phyloP scores from a whole-genome alignment of 64 coral and sea anemone genomes.

The Trachythela sp. region DNA sequence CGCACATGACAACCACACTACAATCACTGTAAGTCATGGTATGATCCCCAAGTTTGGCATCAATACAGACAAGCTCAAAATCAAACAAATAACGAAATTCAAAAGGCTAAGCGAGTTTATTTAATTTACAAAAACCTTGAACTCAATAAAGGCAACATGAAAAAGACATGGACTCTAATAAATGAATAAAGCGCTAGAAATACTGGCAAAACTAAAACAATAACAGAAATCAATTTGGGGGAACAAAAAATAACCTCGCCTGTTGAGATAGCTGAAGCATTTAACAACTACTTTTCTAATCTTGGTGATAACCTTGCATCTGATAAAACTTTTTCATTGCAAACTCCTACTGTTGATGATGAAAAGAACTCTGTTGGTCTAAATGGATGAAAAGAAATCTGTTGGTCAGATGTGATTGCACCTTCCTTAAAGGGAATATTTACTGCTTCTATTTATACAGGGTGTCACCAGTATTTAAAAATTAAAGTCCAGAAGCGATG shows the following conservation, averaged over 20 bases:
- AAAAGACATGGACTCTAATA: not conserved
- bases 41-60: slow-evolving; percentile 37
- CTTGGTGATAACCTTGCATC: not conserved
- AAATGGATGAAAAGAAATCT: no score
- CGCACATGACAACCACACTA: no score
- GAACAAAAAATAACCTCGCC: not conserved
- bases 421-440: no score
- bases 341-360: no score
- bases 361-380: not conserved
- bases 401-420: no score
- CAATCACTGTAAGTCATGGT: no score
- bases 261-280: no score
- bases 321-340: not conserved
- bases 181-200: slow-evolving; percentile 25
- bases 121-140: slow-evolving; percentile 23
- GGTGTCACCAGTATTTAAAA: slow-evolving; percentile 33
- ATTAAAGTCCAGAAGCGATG: slow-evolving; percentile 85
- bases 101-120: slow-evolving; percentile 44
- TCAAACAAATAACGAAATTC: slow-evolving; percentile 40
- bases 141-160: no score
- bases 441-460: slow-evolving; percentile 25
- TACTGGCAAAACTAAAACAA: slow-evolving; percentile 17
- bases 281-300: slow-evolving; percentile 30
- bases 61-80: slow-evolving; percentile 50
- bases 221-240: slow-evolving; percentile 29